Conservation (phyloP, 1,140 invertebrate genomes). For the Pararge aegeria region DNA sequence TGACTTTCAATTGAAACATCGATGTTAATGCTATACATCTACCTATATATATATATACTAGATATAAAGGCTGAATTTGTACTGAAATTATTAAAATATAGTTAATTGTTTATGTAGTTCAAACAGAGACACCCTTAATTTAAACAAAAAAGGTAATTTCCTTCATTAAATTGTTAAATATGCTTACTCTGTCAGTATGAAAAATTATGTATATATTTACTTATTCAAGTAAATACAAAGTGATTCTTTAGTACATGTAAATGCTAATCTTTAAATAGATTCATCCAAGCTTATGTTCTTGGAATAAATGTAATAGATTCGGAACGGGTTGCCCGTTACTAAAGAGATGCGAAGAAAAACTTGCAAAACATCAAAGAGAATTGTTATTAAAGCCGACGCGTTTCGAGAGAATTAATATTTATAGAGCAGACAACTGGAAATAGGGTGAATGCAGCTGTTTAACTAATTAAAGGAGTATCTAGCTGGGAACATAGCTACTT, state of each 20-base stretch:
- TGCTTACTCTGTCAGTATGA: too few species aligned
- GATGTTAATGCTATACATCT: neutral
- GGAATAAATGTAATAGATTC: neutral
- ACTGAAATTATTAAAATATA: neutral
- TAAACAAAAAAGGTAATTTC: too few species aligned
- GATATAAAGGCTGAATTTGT: neutral
- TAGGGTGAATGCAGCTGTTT: neutral
- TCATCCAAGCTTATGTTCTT: neutral
- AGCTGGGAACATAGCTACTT: too few species aligned
- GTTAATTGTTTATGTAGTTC: too few species aligned
- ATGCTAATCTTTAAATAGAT: too few species aligned
- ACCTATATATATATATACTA: too few species aligned
- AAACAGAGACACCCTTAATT: too few species aligned
- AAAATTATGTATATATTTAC: too few species aligned
- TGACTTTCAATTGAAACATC: slow-evolving; percentile 2
- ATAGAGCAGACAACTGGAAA: neutral
- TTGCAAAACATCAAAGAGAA: neutral
- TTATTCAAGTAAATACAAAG: too few species aligned
- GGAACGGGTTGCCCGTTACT: neutral
- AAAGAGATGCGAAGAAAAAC: neutral
- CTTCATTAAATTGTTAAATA: too few species aligned
- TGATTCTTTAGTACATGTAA: too few species aligned
- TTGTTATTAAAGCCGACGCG: neutral
- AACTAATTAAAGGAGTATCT: too few species aligned
- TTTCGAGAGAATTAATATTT: neutral